Percentiles rank a stretch among this genome's conserved stretches.
phyloP scores from a whole-genome alignment of 2,797 vertebrate species.

The Craterocephalus amniculus region DNA sequence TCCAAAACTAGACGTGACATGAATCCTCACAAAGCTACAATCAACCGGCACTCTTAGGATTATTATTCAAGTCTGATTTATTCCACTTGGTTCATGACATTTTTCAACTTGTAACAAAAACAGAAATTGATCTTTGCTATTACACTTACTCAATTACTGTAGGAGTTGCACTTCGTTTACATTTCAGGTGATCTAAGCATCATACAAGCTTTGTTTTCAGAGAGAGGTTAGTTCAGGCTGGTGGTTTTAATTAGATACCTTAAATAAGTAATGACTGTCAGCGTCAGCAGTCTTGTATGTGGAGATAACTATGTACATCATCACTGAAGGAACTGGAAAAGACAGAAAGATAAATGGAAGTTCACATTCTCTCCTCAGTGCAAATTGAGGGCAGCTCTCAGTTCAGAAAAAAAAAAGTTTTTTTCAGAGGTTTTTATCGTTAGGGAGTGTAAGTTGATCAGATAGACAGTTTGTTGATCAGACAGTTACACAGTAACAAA shows the following conservation, averaged over 20 bases:
- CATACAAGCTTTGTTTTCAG: constrained; percentile 30
- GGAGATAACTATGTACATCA: constrained; percentile 18
- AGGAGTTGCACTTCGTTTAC: background rate
- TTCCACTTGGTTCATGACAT: background rate
- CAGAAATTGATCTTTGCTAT: background rate
- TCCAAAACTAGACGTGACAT: constrained; percentile 29
- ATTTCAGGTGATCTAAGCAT: constrained; percentile 37
- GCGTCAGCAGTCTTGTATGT: constrained; percentile 34
- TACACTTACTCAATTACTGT: constrained; percentile 12
- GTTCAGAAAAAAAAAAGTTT: constrained; percentile 32
- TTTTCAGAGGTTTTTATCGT: constrained; percentile 9
- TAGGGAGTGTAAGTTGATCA: constrained; percentile 13
- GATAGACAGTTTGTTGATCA: constrained; percentile 7
- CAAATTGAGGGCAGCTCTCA: constrained; percentile 28
- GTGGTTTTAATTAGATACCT: constrained; percentile 41
- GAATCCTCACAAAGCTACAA: constrained; percentile 17
- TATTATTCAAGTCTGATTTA: constrained; percentile 18
- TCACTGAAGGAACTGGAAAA: constrained; percentile 13
- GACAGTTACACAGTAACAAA: background rate
- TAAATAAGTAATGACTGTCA: constrained; percentile 37
- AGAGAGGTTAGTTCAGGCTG: constrained; percentile 32
- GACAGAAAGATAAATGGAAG: constrained; percentile 47
- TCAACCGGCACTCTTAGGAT: constrained; percentile 11
- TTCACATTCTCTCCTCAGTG: constrained; percentile 28
- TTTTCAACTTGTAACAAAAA: constrained; percentile 18